Percentiles rank a stretch among this genome's conserved stretches.
Conservation (phyloP, 2,888 invertebrate genomes). For the Fragum sueziense region DNA sequence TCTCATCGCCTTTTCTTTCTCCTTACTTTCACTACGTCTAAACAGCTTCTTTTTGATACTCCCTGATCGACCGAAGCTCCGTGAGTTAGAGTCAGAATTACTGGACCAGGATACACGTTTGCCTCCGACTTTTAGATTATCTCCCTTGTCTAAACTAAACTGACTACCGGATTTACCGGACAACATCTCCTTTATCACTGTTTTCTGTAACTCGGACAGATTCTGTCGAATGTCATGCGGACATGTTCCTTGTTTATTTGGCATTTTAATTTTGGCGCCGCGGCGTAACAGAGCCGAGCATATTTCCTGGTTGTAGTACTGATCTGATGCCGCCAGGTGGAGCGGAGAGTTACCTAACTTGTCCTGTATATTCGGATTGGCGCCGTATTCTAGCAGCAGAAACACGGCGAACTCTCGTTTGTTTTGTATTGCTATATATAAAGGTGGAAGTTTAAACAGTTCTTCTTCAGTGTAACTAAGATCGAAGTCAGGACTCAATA, state of each 20-base stretch:
- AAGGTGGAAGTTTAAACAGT: constrained; percentile 85
- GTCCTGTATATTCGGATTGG: constrained; percentile 84
- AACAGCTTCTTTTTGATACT: constrained; percentile 59
- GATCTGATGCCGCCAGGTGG: constrained; percentile 85
- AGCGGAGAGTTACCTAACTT: constrained; percentile 85
- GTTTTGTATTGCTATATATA: constrained; percentile 85
- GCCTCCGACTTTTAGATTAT: constrained; percentile 42
- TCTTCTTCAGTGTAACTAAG: constrained; percentile 84
- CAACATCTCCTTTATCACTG: constrained; percentile 82
- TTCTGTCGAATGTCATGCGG: constrained; percentile 85
- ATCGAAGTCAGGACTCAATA: constrained; percentile 43
- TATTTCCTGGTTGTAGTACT: constrained; percentile 84
- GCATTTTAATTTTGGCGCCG: constrained; percentile 83
- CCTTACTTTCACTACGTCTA: constrained; percentile 50
- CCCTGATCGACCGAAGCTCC: constrained; percentile 59
- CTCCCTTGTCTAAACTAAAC: constrained; percentile 52
- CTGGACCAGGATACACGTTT: constrained; percentile 55
- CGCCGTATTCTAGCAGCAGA: constrained; percentile 85
- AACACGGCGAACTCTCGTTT: constrained; percentile 84
- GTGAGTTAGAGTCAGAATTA: constrained; percentile 53
- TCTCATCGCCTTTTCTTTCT: constrained; percentile 42
- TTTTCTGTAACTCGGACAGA: constrained; percentile 84
- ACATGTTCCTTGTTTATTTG: constrained; percentile 84
- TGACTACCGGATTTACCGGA: constrained; percentile 53
- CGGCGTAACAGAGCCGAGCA: constrained; percentile 84